Evolutionary conservation across 2,797 vertebrate genomes (phyloP).

Genomic region (Acanthiza pusilla): DNA sequence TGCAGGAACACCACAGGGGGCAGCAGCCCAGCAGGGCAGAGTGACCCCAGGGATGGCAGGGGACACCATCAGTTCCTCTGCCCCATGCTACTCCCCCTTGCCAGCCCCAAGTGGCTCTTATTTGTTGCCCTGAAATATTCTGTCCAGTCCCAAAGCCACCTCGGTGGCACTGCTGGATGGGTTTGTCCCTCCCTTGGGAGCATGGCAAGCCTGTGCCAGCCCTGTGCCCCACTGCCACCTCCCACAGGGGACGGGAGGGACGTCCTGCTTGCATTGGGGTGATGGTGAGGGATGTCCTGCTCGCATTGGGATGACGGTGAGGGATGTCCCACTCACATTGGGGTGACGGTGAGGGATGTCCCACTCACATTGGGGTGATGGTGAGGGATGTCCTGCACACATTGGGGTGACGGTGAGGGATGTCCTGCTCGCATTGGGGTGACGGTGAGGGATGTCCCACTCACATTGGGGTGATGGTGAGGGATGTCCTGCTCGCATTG

Average conservation of each 20-base stretch:
- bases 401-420: background rate
- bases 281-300: too few relatives aligned
- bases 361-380: background rate
- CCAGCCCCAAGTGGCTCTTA: background rate
- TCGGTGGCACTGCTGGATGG: rapidly evolving
- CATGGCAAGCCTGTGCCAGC: rapidly evolving
- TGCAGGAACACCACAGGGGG: background rate
- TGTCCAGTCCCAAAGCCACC: background rate
- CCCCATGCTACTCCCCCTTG: background rate
- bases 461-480: rapidly evolving
- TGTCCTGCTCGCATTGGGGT: background rate
- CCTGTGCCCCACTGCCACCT: background rate
- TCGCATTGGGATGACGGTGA: background rate
- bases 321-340: background rate
- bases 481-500: too few relatives aligned
- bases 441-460: rapidly evolving
- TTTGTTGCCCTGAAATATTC: background rate
- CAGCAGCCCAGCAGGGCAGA: background rate
- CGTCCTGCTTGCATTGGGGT: background rate
- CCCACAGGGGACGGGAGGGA: rapidly evolving
- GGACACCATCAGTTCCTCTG: background rate
- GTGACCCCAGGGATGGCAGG: background rate
- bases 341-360: background rate
- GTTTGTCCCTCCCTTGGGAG: background rate
- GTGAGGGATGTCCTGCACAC: too few relatives aligned